Evolutionary conservation across 2,113 vertebrate genomes (phyloP).

Genomic region (Astatotilapia flaviijosephi): DNA sequence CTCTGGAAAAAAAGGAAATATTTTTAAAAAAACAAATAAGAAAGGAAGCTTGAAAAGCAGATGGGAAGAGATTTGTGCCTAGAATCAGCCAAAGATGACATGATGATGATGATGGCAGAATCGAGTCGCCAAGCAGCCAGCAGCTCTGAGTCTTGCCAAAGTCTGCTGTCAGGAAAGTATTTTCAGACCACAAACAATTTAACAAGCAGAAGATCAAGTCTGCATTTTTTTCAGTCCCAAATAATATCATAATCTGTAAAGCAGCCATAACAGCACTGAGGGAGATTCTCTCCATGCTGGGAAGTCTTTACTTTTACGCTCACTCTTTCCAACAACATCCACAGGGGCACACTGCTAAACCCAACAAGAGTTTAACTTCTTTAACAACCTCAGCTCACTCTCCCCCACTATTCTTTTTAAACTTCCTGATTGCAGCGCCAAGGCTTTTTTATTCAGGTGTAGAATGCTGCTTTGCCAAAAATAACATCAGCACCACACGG

Average conservation of each 20-base stretch:
- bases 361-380: neutral
- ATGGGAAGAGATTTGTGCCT: neutral
- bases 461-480: constrained; percentile 21
- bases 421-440: neutral
- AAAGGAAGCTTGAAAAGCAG: neutral
- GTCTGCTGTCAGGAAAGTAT: neutral
- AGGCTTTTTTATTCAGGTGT: constrained; percentile 40
- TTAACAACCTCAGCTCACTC: neutral
- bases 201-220: neutral
- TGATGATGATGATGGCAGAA: neutral
- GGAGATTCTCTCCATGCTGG: neutral
- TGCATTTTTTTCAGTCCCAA: neutral
- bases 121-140: neutral
- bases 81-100: neutral
- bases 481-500: constrained; percentile 32
- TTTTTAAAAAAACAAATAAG: neutral
- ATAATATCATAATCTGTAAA: neutral
- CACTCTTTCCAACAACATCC: constrained; percentile 16
- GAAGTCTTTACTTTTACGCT: neutral
- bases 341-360: neutral
- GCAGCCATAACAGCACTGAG: neutral
- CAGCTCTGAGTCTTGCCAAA: neutral
- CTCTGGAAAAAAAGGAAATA: neutral
- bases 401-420: neutral
- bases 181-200: constrained; percentile 12